Evolutionary conservation across 37 sponge, comb jelly and placozoan species (phyloP).

Genomic region (Mnemiopsis leidyi): DNA sequence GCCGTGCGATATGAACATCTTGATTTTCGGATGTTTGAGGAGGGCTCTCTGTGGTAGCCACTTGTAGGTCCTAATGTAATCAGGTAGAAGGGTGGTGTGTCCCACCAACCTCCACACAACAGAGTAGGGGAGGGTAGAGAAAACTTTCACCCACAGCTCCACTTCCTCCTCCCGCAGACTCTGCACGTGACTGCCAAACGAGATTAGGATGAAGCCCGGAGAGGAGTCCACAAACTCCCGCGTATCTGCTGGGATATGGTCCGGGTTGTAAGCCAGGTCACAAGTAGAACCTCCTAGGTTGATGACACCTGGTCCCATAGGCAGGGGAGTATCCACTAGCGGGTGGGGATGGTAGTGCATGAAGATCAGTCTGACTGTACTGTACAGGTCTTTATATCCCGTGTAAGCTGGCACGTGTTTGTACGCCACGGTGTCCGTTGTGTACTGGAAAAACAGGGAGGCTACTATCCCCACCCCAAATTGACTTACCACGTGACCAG

Average conservation of each 20-base stretch:
- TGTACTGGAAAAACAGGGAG: background rate
- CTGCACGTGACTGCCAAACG: conserved; percentile 45
- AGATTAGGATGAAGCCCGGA: conserved; percentile 15
- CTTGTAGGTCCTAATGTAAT: background rate
- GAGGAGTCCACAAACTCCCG: background rate
- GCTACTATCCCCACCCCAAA: background rate
- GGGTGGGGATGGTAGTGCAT: conserved; percentile 16
- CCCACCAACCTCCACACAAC: conserved; percentile 15
- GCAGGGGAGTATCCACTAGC: background rate
- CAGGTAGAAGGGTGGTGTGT: background rate
- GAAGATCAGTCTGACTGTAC: background rate
- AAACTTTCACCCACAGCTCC: background rate
- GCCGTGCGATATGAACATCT: conserved; percentile 28
- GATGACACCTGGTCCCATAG: conserved; percentile 31
- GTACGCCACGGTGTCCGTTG: background rate
- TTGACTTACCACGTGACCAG: background rate
- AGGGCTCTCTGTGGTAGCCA: conserved; percentile 28
- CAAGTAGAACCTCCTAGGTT: conserved; percentile 9
- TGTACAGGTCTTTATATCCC: conserved; percentile 19
- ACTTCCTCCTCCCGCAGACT: background rate
- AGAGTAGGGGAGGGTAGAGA: conserved; percentile 16
- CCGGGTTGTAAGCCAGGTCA: background rate
- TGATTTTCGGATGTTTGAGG: conserved; percentile 47
- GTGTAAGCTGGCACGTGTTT: background rate
- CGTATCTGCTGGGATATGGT: background rate